phyloP scores from a whole-genome alignment of 2,113 vertebrate genomes.

The Fulmarus glacialis region DNA sequence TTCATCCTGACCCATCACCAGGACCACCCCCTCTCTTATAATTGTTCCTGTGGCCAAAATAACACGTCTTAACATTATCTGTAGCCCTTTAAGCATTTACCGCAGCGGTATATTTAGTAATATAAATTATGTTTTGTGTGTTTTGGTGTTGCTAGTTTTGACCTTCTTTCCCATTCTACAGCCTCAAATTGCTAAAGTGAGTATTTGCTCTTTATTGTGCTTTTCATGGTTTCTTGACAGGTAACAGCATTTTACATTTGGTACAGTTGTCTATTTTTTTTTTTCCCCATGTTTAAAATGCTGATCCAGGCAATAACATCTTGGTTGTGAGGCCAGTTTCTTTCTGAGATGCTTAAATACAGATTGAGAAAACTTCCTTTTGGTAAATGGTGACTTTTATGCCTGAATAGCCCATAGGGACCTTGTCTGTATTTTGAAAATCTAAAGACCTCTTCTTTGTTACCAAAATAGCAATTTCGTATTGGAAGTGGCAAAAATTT shows the following conservation, averaged over 20 bases:
- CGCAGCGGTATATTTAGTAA: not conserved
- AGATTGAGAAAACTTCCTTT: not conserved
- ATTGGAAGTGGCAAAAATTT: not conserved
- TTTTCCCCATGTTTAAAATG: not conserved
- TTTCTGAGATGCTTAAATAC: not conserved
- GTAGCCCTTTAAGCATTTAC: not conserved
- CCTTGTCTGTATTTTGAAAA: not conserved
- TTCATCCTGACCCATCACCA: not conserved
- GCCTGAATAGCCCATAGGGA: not conserved
- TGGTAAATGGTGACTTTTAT: not conserved
- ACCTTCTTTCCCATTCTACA: not conserved
- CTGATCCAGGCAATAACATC: not conserved
- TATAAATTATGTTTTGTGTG: not conserved
- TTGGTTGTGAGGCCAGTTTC: not conserved
- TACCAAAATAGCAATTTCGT: not conserved
- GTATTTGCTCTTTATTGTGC: not conserved
- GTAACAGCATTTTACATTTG: not conserved
- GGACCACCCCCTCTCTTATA: not conserved
- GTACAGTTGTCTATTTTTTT: not conserved
- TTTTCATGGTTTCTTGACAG: not conserved
- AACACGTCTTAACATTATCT: not conserved
- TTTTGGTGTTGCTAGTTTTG: not conserved
- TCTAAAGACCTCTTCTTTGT: not conserved
- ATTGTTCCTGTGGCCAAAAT: not conserved
- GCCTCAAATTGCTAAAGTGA: not conserved